A percentile compares a stretch with the other conserved stretches of the same genome.
Evolutionary conservation across 1,140 invertebrate genomes (phyloP).

Genomic region (Orius insidiosus): DNA sequence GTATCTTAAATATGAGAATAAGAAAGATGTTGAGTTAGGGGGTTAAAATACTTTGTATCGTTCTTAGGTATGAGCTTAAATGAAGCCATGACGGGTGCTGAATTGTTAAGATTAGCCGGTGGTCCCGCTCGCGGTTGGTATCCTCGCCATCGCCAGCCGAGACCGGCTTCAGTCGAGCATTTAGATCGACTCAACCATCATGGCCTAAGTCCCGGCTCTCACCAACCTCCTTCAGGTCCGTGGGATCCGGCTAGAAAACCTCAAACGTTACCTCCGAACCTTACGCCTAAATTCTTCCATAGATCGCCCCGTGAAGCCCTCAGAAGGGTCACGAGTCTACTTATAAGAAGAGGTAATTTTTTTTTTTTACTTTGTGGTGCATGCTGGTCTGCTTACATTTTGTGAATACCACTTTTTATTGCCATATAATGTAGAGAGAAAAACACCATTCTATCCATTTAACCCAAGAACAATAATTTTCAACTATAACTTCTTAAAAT

Average conservation of each 20-base stretch:
- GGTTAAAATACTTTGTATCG: neutral
- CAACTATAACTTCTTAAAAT: too few species aligned
- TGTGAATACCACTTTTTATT: too few species aligned
- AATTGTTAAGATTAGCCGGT: constrained; percentile 53
- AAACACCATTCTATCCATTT: too few species aligned
- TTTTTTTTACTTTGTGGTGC: too few species aligned
- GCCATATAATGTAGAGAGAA: too few species aligned
- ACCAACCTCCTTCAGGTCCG: constrained; percentile 29
- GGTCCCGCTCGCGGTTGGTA: constrained; percentile 70
- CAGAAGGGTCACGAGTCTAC: constrained; percentile 65
- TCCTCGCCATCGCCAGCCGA: constrained; percentile 45
- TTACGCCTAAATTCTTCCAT: constrained; percentile 70
- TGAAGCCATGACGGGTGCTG: constrained; percentile 51
- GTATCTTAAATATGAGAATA: neutral
- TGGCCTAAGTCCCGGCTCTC: constrained; percentile 25
- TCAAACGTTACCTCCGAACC: constrained; percentile 61
- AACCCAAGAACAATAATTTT: too few species aligned
- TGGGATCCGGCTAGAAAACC: constrained; percentile 47
- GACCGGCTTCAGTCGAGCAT: constrained; percentile 67
- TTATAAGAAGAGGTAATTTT: constrained; percentile 61
- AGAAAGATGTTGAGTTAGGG: constrained; percentile 1
- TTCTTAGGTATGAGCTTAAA: constrained; percentile 27
- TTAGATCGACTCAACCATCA: constrained; percentile 43
- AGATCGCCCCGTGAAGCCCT: constrained; percentile 67
- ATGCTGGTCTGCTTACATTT: too few species aligned